Percentiles rank a stretch among this genome's conserved stretches.
These are phyloP conservation scores for Sylvilagus floridanus DNA, from an alignment of 2,797 vertebrate species.

Conservation along the genomic window DNA sequence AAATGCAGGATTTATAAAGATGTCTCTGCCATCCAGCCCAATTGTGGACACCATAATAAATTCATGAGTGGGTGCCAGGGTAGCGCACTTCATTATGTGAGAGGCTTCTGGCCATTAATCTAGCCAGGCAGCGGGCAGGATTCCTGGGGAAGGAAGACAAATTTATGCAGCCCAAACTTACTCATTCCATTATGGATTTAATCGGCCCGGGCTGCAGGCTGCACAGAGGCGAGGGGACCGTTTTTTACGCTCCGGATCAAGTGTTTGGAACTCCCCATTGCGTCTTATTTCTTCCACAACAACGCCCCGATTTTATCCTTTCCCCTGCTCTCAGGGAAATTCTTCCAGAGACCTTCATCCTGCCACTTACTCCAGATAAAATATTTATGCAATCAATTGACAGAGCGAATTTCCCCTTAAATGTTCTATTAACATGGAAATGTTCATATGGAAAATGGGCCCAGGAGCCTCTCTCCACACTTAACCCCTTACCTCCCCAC, in stretches of 20 bases:
- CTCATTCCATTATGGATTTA: constrained; percentile 97
- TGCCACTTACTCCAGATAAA: constrained; percentile 90
- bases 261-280: constrained; percentile 88
- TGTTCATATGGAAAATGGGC: constrained; percentile 86
- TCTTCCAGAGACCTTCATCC: constrained; percentile 85
- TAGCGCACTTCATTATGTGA: constrained; percentile 97
- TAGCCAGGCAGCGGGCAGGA: constrained; percentile 90
- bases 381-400: constrained; percentile 92
- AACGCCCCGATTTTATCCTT: constrained; percentile 88
- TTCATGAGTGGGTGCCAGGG: constrained; percentile 96
- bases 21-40: constrained; percentile 93
- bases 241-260: constrained; percentile 90
- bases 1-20: constrained; percentile 97
- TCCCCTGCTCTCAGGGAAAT: constrained; percentile 84
- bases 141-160: constrained; percentile 94
- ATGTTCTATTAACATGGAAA: constrained; percentile 91
- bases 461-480: constrained; percentile 70
- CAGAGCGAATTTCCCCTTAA: constrained; percentile 87
- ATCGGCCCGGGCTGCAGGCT: constrained; percentile 91
- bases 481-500: constrained; percentile 84
- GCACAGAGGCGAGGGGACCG: constrained; percentile 85
- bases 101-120: constrained; percentile 95
- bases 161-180: constrained; percentile 96
- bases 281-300: constrained; percentile 90
- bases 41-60: constrained; percentile 98